Base-by-base conservation (phyloP, 2,113 vertebrate species). In the Phylloscopus trochiloides region DNA sequence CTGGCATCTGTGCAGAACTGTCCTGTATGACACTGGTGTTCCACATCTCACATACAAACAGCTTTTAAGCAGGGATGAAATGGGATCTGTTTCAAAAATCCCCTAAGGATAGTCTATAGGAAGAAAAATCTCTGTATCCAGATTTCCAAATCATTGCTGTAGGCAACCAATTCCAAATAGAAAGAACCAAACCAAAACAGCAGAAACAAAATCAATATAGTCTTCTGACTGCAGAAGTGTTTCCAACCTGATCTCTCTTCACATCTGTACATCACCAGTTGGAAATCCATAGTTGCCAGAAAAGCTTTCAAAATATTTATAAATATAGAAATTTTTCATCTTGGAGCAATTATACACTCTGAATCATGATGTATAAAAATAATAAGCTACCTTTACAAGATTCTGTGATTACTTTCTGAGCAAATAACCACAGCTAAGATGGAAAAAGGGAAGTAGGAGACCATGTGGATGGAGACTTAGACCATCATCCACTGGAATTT, bases 11-110 rank as follows among this genome's bases (percentile, higher is more conserved):
- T 80, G 87, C 50, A 87, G 79, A 81, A 81, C 74, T 67, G 57
- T 93, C 78, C 86, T 81, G 48, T 71, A 75, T 55, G 90, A 95
- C 70, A 87, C 88, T 95, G 63, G 38, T 42, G 7, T 63, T 94
- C 84, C 83, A 87, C 85, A 80, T 96, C 73, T 87, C 62, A 22
- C 19, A 55, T 71, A 62, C 51, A 66, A 79, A 63, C 47, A 89
- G 52, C 90, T 94, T 92, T 97, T 76, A 96, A 97, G 91, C 79
- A 88, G 74, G 47, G 50, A 81, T 96, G 91, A 94, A 97, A 93
- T 91, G 75, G 55, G 79, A 96, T 94, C 54, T 94, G 42, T 52
- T 48, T 96, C 82, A 96, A 59, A 88, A 91, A 96, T 88, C 68
- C 77, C 85, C 74, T 91, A 90, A 77, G 88, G 90, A 95, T 25